phyloP scores from a whole-genome alignment of 1,140 invertebrate species.

The Drosophila willistoni region DNA sequence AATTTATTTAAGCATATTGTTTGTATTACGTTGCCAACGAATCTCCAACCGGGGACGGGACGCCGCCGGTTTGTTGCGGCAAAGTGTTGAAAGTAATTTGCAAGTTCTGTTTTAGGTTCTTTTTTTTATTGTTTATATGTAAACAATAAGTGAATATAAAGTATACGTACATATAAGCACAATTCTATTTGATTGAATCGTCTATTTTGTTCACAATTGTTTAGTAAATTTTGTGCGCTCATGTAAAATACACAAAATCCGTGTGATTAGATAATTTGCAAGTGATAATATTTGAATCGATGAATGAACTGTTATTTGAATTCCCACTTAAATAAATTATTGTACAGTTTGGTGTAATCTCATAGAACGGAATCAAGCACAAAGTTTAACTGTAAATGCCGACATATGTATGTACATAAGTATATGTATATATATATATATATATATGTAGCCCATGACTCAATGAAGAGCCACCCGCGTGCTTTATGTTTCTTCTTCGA shows the following conservation, averaged over 20 bases:
- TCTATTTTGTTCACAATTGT: conserved; percentile 21
- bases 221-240: conserved; percentile 37
- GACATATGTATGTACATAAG: neutral
- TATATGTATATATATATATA: conserved; percentile 18
- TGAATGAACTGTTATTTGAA: conserved; percentile 17
- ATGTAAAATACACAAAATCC: conserved; percentile 37
- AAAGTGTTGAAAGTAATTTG: conserved; percentile 30
- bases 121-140: conserved; percentile 43
- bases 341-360: conserved; percentile 6
- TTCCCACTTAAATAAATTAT: neutral
- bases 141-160: conserved; percentile 49
- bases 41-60: neutral
- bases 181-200: conserved; percentile 41
- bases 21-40: conserved; percentile 36
- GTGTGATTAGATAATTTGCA: conserved; percentile 73
- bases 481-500: neutral
- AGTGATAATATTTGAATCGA: conserved; percentile 29
- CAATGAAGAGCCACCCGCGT: conserved; percentile 4
- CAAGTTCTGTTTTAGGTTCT: conserved; percentile 15
- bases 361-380: neutral
- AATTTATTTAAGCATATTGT: conserved; percentile 27
- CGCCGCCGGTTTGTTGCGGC: conserved; percentile 7
- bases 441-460: neutral
- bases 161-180: conserved; percentile 28
- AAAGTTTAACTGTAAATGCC: neutral